phyloP scores from a whole-genome alignment of 1,140 invertebrate species.

The Lerema accius region DNA sequence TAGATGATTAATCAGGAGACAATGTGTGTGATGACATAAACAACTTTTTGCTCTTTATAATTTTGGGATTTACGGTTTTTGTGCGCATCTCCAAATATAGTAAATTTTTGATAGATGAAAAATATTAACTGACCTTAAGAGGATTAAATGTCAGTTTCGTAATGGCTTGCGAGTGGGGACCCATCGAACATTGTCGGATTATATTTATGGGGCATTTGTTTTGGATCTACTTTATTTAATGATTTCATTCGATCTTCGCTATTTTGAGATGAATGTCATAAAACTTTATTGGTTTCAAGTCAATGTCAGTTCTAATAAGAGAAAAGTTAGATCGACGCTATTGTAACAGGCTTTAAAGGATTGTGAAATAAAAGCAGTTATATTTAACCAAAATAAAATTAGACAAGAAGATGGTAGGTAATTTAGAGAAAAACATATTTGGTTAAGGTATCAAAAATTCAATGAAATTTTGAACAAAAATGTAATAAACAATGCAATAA shows the following conservation, averaged over 20 bases:
- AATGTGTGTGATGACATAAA: constrained; percentile 2
- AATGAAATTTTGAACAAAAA: too few relatives aligned
- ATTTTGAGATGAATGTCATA: constrained; percentile 61
- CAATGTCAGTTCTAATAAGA: constrained; percentile 43
- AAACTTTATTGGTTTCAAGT: constrained; percentile 48
- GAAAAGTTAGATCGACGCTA: constrained; percentile 34
- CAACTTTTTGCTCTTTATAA: constrained; percentile 13
- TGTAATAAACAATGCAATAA: too few relatives aligned
- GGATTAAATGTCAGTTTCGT: constrained; percentile 44
- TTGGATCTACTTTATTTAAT: constrained; percentile 70
- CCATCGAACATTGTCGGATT: constrained; percentile 72
- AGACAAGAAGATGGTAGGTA: too few relatives aligned
- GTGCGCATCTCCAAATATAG: too few relatives aligned
- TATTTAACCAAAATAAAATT: too few relatives aligned
- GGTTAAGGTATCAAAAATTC: too few relatives aligned
- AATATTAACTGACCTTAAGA: constrained; percentile 24
- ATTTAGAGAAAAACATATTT: too few relatives aligned
- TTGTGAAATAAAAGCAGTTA: too few relatives aligned
- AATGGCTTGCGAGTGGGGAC: constrained; percentile 44
- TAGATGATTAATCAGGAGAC: constrained; percentile 12
- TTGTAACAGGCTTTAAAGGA: constrained; percentile 19
- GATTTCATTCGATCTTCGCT: constrained; percentile 60
- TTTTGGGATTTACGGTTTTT: constrained; percentile 10
- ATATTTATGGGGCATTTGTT: constrained; percentile 72
- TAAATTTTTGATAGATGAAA: constrained; percentile 21